Base-by-base conservation (phyloP, 2,113 vertebrate species). In the Tringa solitaria region DNA sequence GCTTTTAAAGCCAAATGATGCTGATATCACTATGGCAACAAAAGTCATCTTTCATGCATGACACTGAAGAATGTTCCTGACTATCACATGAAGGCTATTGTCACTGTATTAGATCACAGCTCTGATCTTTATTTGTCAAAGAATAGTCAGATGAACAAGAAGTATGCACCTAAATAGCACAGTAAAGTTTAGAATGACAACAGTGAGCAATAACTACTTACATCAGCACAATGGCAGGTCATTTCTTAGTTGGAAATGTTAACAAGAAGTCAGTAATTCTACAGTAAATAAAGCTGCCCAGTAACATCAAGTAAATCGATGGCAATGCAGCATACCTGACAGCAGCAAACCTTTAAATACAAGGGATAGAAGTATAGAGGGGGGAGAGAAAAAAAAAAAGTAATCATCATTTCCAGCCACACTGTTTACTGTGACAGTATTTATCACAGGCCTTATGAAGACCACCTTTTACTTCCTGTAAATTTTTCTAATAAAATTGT, bases 41-140 rank as follows among this genome's bases (percentile, higher is more conserved):
- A 76, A 78, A 85, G 53, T 48, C 1, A 0, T 78, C 45, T 73
- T 93, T 89, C 81, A 27, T 45, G 28, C 32, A 8, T 79, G 61
- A 45, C 35, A 35, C 8, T 7, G 43, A 84, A 33, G 5, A 80
- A 43, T 73, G 41, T 69, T 87, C 18, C 46, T 50, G n/a, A 27
- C 43, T 93, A 30, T 75, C 30, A 87, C 57, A 73, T 13, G 9
- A 91, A 94, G 53, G 30, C 28, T 76, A 28, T 43, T 91, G 39
- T 39, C 50, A 57, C 19, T 57, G 23, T n/a, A 64, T 87, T 76
- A 76, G 33, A 95, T 59, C 60, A 65, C 33, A 48, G 41, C 3
- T 94, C 76, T 78, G 32, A 61, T 89, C 87, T 81, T 87, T 72
- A 70, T 93, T 91, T 93, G 73, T 82, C 82, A 91, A 79, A 76